phyloP scores from a whole-genome alignment of 2,888 invertebrate genomes.

The Orgyia antiqua region DNA sequence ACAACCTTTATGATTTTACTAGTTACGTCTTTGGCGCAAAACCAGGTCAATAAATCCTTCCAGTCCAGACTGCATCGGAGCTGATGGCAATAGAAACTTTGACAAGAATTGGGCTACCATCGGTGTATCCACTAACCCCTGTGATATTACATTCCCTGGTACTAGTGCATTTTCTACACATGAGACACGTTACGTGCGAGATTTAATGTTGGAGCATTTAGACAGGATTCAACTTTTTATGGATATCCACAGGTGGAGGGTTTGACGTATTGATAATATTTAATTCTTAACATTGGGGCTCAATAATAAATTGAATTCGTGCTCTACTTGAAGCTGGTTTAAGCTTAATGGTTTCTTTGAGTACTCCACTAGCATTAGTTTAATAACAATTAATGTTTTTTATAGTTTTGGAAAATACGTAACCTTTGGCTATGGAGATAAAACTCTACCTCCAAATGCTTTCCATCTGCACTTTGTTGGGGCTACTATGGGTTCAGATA shows the following conservation, averaged over 20 bases:
- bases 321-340: too few species aligned
- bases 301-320: too few species aligned
- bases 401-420: constrained; percentile 79
- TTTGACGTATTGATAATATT: too few species aligned
- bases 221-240: constrained; percentile 78
- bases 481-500: constrained; percentile 33
- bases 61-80: constrained; percentile 72
- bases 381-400: too few species aligned
- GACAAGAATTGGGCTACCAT: constrained; percentile 79
- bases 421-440: constrained; percentile 33
- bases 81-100: constrained; percentile 86
- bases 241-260: constrained; percentile 78
- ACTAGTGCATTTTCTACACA: constrained; percentile 78
- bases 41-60: constrained; percentile 62
- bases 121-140: constrained; percentile 61
- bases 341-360: too few species aligned
- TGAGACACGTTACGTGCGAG: constrained; percentile 77
- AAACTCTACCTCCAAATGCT: constrained; percentile 58
- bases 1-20: constrained; percentile 26
- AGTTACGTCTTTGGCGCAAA: constrained; percentile 81
- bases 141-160: constrained; percentile 79
- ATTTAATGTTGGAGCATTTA: constrained; percentile 67
- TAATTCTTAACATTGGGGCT: too few species aligned
- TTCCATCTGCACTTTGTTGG: constrained; percentile 31
- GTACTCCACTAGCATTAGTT: too few species aligned